Percentiles rank a stretch among this genome's conserved stretches.
phyloP scores from a whole-genome alignment of 2,113 vertebrate genomes.

The Rhinolophus ferrumequinum region DNA sequence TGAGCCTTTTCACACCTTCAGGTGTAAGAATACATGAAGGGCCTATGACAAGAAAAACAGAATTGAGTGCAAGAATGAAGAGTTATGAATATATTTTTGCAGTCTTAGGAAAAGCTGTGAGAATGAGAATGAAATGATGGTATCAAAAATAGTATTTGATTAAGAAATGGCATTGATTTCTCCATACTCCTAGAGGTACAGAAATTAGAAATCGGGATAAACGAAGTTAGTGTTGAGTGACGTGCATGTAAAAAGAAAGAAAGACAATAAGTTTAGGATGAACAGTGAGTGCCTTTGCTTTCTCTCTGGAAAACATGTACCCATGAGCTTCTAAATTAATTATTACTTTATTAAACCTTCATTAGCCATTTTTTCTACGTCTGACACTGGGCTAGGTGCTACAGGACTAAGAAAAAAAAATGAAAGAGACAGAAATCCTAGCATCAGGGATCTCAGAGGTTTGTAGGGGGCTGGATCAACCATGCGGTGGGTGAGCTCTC shows the following conservation, averaged over 20 bases:
- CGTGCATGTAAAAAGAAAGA: neutral
- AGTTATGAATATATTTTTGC: neutral
- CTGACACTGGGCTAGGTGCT: neutral
- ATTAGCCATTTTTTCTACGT: neutral
- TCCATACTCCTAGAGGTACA: neutral
- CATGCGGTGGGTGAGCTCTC: too few relatives aligned
- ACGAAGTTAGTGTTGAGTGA: neutral
- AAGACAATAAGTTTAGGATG: neutral
- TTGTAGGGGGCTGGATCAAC: neutral
- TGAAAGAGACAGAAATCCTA: neutral
- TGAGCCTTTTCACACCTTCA: neutral
- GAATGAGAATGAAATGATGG: neutral
- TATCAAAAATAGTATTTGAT: constrained; percentile 43
- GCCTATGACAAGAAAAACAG: neutral
- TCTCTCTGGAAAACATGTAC: neutral
- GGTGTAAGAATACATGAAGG: neutral
- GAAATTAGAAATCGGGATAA: constrained; percentile 50
- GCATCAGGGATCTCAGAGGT: neutral
- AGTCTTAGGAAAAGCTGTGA: neutral
- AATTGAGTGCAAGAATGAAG: neutral
- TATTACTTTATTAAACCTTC: neutral
- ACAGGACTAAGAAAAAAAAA: neutral
- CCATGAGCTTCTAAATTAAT: neutral
- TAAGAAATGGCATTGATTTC: constrained; percentile 57
- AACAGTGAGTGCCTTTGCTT: neutral